Evolutionary conservation across 2,888 invertebrate species (phyloP).

Genomic region (Agrilus cyanescens): DNA sequence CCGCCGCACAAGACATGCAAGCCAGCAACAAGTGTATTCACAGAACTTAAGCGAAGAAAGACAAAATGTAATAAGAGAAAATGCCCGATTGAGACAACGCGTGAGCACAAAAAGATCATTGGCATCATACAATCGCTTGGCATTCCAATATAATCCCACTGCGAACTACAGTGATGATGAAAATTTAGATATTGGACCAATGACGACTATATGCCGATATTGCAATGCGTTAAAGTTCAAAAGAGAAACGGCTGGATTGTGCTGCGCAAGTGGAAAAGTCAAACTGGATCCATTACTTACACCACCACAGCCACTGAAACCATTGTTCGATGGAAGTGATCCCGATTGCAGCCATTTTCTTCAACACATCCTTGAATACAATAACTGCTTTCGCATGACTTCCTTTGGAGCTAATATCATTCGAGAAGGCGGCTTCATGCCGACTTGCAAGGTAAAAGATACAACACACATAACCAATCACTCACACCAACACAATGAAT

Average conservation of each 20-base stretch:
- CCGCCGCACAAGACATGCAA: too few relatives aligned
- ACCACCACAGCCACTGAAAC: constrained; percentile 4
- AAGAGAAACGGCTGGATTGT: constrained; percentile 30
- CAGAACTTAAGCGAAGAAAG: too few relatives aligned
- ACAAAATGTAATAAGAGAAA: too few relatives aligned
- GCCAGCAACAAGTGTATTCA: too few relatives aligned
- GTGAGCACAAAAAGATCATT: too few relatives aligned
- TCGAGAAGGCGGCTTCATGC: constrained; percentile 5
- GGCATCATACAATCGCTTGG: too few relatives aligned
- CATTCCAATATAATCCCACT: constrained; percentile 1
- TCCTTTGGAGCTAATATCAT: constrained; percentile 15
- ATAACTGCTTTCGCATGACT: constrained; percentile 18
- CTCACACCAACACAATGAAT: too few relatives aligned
- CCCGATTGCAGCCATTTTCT: constrained; percentile 12
- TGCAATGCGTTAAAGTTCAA: constrained; percentile 27
- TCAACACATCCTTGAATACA: constrained; percentile 14
- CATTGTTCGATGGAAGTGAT: constrained; percentile 4
- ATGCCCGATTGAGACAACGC: too few relatives aligned
- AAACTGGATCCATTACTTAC: constrained; percentile 6
- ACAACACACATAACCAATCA: too few relatives aligned
- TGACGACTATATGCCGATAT: constrained; percentile 25
- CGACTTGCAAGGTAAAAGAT: constrained; percentile 5
- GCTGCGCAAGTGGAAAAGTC: constrained; percentile 26
- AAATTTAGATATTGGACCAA: constrained; percentile 10
- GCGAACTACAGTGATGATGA: constrained; percentile 1